A percentile compares a stretch with the other conserved stretches of the same genome.
Conservation (phyloP, 2,113 vertebrate species). For the Eurystomus gularis region DNA sequence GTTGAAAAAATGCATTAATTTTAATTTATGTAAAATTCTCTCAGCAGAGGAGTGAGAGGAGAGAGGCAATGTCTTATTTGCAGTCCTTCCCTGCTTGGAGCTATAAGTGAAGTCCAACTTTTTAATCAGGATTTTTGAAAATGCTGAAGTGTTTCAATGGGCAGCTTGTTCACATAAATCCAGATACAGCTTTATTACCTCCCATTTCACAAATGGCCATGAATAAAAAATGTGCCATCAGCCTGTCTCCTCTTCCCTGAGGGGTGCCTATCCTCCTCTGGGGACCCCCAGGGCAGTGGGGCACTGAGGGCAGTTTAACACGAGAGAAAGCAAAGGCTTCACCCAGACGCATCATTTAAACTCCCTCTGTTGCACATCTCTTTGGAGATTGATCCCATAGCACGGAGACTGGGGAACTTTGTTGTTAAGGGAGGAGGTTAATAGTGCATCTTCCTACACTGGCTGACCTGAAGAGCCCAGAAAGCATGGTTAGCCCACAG, state of each 20-base stretch:
- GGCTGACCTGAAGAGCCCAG: not conserved
- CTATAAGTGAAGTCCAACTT: slow-evolving; percentile 39
- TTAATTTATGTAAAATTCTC: slow-evolving; percentile 68
- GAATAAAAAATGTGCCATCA: not conserved
- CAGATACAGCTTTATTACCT: not conserved
- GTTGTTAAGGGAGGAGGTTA: not conserved
- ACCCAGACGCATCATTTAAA: not conserved
- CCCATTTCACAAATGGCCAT: not conserved
- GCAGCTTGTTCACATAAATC: slow-evolving; percentile 8
- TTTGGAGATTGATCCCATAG: not conserved
- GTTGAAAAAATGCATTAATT: slow-evolving; percentile 69
- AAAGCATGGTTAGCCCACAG: not conserved
- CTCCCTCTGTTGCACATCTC: not conserved
- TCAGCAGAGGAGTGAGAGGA: slow-evolving; percentile 12
- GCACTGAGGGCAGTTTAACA: not conserved
- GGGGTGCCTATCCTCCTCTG: not conserved
- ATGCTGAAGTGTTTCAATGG: not conserved
- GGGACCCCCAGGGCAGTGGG: not conserved
- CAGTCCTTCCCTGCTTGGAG: slow-evolving; percentile 27
- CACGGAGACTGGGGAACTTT: not conserved
- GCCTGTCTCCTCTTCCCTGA: not conserved
- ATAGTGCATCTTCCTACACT: not conserved
- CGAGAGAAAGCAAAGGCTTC: not conserved
- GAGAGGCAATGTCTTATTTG: not conserved
- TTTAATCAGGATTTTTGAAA: slow-evolving; percentile 41